phyloP scores from a whole-genome alignment of 2,888 invertebrate species.

The Cotesia congregata region DNA sequence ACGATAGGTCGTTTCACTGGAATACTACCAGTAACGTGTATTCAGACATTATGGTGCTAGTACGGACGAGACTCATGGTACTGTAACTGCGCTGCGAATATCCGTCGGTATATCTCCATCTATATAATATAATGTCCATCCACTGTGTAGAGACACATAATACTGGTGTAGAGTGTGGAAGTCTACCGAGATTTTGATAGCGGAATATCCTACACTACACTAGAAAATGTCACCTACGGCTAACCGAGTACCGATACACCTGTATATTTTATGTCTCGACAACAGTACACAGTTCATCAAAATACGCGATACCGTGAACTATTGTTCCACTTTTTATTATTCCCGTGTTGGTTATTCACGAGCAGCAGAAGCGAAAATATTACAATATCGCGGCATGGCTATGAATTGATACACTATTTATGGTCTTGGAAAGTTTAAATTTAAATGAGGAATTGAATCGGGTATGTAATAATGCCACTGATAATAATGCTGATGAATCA shows the following conservation, averaged over 20 bases:
- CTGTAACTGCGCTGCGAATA: constrained; percentile 53
- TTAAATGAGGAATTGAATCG: too few species aligned
- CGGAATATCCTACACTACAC: background rate
- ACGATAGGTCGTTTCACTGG: constrained; percentile 48
- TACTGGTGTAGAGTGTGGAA: background rate
- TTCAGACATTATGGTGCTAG: constrained; percentile 43
- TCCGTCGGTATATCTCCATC: constrained; percentile 54
- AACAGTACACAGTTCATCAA: constrained; percentile 43
- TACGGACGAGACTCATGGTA: constrained; percentile 38
- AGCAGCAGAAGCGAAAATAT: background rate
- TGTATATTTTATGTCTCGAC: constrained; percentile 43
- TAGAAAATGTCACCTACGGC: background rate
- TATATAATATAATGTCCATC: constrained; percentile 4
- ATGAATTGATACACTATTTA: constrained; percentile 1
- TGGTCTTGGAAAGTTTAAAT: constrained; percentile 22
- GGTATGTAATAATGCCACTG: too few species aligned
- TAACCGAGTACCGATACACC: constrained; percentile 13
- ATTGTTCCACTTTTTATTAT: constrained; percentile 52
- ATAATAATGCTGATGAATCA: too few species aligned
- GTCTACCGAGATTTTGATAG: constrained; percentile 17
- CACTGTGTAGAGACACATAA: too few species aligned
- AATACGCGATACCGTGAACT: constrained; percentile 53
- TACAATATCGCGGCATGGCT: too few species aligned
- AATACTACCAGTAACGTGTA: constrained; percentile 50
- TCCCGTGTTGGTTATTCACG: constrained; percentile 28